A percentile compares a stretch with the other conserved stretches of the same genome.
Conservation (phyloP, 2,797 vertebrate species). For the Danionella dracula region DNA sequence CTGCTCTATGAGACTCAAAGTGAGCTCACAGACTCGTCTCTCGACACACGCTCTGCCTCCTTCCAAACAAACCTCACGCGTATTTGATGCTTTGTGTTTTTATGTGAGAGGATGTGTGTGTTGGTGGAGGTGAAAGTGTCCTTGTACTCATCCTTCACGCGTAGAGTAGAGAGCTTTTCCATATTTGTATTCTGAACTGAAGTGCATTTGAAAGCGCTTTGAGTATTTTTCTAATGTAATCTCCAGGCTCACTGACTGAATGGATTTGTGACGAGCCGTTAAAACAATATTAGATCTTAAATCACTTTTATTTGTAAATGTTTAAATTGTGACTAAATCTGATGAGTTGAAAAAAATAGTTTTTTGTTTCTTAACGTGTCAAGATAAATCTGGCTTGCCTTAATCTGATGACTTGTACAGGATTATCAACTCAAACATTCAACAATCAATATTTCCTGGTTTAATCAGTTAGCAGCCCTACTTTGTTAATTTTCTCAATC, state of each 20-base stretch:
- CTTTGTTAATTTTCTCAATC: too few species aligned
- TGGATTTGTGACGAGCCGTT: constrained; percentile 38
- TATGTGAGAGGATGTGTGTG: constrained; percentile 45
- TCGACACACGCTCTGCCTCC: constrained; percentile 31
- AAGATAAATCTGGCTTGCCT: too few species aligned
- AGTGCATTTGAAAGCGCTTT: constrained; percentile 69
- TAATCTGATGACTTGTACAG: too few species aligned
- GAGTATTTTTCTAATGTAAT: constrained; percentile 74
- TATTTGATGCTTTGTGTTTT: constrained; percentile 46
- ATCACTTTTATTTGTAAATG: too few species aligned
- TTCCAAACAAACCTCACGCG: constrained; percentile 31
- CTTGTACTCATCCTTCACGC: constrained; percentile 64
- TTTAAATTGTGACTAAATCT: too few species aligned
- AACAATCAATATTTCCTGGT: too few species aligned
- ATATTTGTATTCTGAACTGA: constrained; percentile 68
- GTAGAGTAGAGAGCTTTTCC: constrained; percentile 66
- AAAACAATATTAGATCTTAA: too few species aligned
- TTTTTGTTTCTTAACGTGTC: too few species aligned
- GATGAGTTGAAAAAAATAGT: too few species aligned
- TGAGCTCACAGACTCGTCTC: constrained; percentile 1
- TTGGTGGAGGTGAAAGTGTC: constrained; percentile 49
- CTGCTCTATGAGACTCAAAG: constrained; percentile 9
- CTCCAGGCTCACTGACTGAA: constrained; percentile 53
- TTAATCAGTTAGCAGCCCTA: too few species aligned
- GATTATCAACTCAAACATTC: too few species aligned